Evolutionary conservation across 1,140 invertebrate species (phyloP).

Genomic region (Polyergus mexicanus): DNA sequence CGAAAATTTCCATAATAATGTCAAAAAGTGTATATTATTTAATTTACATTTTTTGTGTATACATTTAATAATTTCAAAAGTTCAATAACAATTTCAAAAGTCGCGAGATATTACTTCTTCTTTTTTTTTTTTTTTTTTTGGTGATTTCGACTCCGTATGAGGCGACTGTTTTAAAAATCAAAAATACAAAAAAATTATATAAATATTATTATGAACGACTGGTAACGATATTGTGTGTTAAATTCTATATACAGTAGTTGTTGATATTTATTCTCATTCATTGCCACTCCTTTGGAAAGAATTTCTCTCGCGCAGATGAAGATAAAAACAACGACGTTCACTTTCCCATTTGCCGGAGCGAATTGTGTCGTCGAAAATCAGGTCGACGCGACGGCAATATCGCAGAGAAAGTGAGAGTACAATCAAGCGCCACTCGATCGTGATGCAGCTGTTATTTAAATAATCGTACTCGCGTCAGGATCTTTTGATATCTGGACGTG

Average conservation of each 20-base stretch:
- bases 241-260: background rate
- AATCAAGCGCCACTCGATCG: conserved; percentile 66
- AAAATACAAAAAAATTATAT: background rate
- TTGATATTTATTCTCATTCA: conserved; percentile 9
- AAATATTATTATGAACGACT: background rate
- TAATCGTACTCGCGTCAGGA: conserved; percentile 17
- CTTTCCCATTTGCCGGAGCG: conserved; percentile 77
- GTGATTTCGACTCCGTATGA: background rate
- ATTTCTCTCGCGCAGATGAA: conserved; percentile 63
- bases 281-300: conserved; percentile 46
- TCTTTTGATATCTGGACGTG: conserved; percentile 32
- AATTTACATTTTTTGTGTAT: too few relatives aligned
- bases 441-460: conserved; percentile 74
- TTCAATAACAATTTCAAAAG: conserved; percentile 42
- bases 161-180: background rate
- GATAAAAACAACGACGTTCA: conserved; percentile 61
- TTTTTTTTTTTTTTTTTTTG: background rate
- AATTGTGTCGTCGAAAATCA: conserved; percentile 76
- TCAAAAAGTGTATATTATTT: background rate
- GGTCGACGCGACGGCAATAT: conserved; percentile 77
- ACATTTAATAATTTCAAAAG: background rate
- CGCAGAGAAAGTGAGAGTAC: conserved; percentile 82
- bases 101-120: conserved; percentile 2
- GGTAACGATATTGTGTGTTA: background rate
- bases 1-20: conserved; percentile 37